phyloP scores from a whole-genome alignment of 2,888 invertebrate species.

The Sphaerolaimus hirsutus region DNA sequence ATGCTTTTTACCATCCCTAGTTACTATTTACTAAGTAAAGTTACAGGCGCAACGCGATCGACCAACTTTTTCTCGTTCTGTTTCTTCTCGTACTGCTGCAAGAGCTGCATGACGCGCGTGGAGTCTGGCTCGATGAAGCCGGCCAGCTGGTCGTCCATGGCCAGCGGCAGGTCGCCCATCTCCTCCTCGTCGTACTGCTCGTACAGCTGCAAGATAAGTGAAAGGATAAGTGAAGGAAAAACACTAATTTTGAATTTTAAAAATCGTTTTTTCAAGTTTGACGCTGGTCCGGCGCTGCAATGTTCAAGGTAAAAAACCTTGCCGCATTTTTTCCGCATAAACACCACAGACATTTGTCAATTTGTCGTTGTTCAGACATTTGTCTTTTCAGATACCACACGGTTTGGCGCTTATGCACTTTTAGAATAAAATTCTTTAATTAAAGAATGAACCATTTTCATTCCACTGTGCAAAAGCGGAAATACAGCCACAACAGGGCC shows the following conservation, averaged over 20 bases:
- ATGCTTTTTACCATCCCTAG: no score
- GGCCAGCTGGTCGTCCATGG: slow-evolving; percentile 41
- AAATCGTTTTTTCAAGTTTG: no score
- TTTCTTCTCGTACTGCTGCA: slow-evolving; percentile 46
- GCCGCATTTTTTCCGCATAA: no score
- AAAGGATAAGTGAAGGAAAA: neutral
- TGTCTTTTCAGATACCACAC: no score
- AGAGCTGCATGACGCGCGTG: slow-evolving; percentile 44
- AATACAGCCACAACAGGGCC: slow-evolving; percentile 39
- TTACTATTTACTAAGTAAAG: no score
- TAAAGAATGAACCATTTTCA: no score
- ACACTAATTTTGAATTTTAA: neutral
- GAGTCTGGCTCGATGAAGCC: slow-evolving; percentile 46
- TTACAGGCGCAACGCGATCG: neutral
- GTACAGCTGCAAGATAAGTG: slow-evolving; percentile 36
- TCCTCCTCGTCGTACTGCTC: slow-evolving; percentile 64
- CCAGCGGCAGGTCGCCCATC: slow-evolving; percentile 52
- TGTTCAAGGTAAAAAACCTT: no score
- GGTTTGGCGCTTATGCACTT: no score
- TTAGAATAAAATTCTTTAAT: no score
- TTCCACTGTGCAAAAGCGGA: no score
- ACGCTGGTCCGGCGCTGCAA: slow-evolving; percentile 73
- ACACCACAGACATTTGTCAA: no score
- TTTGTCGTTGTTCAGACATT: no score
- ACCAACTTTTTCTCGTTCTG: slow-evolving; percentile 26